Evolutionary conservation across 2,888 invertebrate species (phyloP), one percentile per base, ranked within the genome.

Genomic region (Lumbricus terrestris): DNA sequence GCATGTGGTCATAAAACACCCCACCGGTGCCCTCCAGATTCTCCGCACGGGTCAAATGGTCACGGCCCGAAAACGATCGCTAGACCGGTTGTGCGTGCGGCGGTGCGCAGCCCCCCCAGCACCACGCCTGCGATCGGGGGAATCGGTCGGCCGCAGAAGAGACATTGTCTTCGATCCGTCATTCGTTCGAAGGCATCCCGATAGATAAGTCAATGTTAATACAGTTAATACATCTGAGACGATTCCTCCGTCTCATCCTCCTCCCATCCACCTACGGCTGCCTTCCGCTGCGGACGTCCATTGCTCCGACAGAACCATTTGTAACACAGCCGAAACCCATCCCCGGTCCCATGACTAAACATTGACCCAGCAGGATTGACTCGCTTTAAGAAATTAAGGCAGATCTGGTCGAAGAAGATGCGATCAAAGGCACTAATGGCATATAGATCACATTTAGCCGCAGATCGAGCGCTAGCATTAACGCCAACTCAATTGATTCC

Each of bases 171-270:
- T n/a, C 47, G 20, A 47, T 47, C 47, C 47, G 6, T 47, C 47
- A 20, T 47, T 69, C n/a, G n/a, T n/a, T n/a, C n/a, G n/a, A 69
- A 69, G 69, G n/a, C 69, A 29, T 69, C n/a, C 69, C 29, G 69
- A 69, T n/a, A 69, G 69, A 69, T 69, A 69, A 69, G 69, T 69
- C 69, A 69, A 69, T 69, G 69, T 69, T 69, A 69, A 69, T n/a
- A 69, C 69, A 69, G 69, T 69, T 69, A 69, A 69, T 69, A 69
- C 69, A 69, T n/a, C 69, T 69, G 69, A 69, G 69, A 69, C 69
- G 69, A 29, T 69, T n/a, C 69, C 69, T n/a, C 69, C n/a, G 69
- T n/a, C n/a, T 69, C 69, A 16, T n/a, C n/a, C n/a, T n/a, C n/a
- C n/a, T n/a, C n/a, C n/a, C n/a, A 69, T 69, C 29, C 69, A 13